Conservation (phyloP, 1,140 invertebrate species). For the Melipona quadrifasciata region DNA sequence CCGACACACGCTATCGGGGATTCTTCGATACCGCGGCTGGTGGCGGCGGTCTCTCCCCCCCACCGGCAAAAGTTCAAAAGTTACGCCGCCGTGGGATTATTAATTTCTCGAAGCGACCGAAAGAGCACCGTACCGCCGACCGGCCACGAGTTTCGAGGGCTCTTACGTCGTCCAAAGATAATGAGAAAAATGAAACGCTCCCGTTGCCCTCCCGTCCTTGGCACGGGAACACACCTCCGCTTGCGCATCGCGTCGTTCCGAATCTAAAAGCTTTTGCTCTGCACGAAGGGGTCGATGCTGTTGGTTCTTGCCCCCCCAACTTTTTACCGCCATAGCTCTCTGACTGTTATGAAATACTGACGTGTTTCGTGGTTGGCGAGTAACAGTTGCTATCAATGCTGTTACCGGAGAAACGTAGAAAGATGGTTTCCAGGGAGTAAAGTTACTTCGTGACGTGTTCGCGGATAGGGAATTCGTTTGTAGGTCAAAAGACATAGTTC, state of each 20-base stretch:
- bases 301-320: too few species aligned
- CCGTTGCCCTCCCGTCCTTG: neutral
- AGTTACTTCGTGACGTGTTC: neutral
- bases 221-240: neutral
- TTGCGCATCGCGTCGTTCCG: too few species aligned
- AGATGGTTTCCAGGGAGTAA: neutral
- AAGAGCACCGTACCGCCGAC: conserved; percentile 16
- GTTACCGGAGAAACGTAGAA: neutral
- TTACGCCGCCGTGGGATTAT: conserved; percentile 39
- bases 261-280: neutral
- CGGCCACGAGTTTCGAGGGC: neutral
- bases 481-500: neutral
- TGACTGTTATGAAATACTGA: neutral
- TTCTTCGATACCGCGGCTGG: conserved; percentile 18
- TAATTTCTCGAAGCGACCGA: conserved; percentile 44
- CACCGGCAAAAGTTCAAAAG: conserved; percentile 24
- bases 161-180: conserved; percentile 19
- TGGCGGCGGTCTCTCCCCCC: neutral
- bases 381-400: neutral
- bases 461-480: neutral
- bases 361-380: too few species aligned
- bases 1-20: conserved; percentile 32
- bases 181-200: conserved; percentile 45
- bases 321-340: neutral
- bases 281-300: too few species aligned